Conservation (phyloP, 2,888 invertebrate species). For the Agrochola lychnidis region DNA sequence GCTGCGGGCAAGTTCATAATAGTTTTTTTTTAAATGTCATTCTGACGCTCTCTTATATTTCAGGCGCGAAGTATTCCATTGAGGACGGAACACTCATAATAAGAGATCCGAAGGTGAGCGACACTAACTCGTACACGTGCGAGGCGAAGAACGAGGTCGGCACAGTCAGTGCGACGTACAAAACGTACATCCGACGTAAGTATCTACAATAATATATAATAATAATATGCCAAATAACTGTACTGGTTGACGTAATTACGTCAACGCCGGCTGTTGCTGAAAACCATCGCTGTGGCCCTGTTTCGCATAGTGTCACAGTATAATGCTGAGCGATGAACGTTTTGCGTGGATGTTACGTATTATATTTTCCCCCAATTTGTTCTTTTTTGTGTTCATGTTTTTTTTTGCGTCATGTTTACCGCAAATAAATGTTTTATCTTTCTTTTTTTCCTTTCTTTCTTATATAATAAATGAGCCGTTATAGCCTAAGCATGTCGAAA, state of each 20-base stretch:
- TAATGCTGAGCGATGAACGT: background rate
- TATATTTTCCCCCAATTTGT: too few species aligned
- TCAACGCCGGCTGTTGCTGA: background rate
- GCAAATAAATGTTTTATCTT: too few species aligned
- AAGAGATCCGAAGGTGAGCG: too few species aligned
- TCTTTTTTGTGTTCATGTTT: too few species aligned
- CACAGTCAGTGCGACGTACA: conserved; percentile 20
- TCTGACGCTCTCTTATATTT: conserved; percentile 5
- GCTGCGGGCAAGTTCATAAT: too few species aligned
- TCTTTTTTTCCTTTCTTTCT: background rate
- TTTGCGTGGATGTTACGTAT: too few species aligned
- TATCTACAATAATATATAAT: background rate
- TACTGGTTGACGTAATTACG: background rate
- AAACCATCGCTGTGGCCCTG: background rate
- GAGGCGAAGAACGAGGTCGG: conserved; percentile 27
- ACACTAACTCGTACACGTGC: too few species aligned
- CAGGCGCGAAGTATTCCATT: conserved; percentile 41
- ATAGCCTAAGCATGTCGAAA: background rate
- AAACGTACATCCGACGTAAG: conserved; percentile 44
- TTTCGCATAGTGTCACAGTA: background rate
- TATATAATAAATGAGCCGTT: background rate
- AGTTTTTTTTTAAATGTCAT: too few species aligned
- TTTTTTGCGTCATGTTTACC: background rate
- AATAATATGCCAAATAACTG: background rate
- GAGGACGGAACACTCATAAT: too few species aligned